Base-by-base conservation (phyloP, 2,888 invertebrate species). In the Fragum sueziense region DNA sequence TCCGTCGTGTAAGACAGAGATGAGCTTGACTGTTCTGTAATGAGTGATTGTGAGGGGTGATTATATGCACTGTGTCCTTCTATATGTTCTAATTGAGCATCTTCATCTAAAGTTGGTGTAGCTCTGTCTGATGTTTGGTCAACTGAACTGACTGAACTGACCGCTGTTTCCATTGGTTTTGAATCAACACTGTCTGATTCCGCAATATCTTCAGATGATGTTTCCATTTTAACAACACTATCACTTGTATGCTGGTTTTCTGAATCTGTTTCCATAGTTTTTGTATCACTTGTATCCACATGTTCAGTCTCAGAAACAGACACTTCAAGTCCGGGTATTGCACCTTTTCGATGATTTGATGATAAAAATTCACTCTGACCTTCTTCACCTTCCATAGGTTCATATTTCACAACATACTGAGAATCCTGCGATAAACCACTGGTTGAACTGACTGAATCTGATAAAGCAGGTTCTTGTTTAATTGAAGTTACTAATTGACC, bases 291-390 rank as follows among this genome's bases (percentile, higher is more conserved):
- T 29, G 29, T 51, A 29, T 69, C 69, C 69, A 69, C 52, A 0
- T 51, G 31, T 69, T 69, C 69, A 27, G 7, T n/a, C 3, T 52
- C 51, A 14, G 52, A 47, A 20, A 47, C 52, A 51, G 69, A 41
- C 7, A 41, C 41, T 25, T 65, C 65, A 25, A 65, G 65, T 1
- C 65, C 65, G 4, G 65, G 65, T 37, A 65, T 65, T 65, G 65
- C 65, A 65, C 65, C 25, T 37, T 65, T 65, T 65, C 41, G 34
- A 65, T 65, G 34, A 9, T 37, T 14, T 20, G 34, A 37, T 20
- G 33, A 34, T n/a, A n/a, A 31, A 34, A 62, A 34, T 14, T 20
- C 25, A 65, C 41, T 25, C 25, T 37, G 34, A 25, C 2, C 9
- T 4, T 41, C 41, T 25, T 22, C 65, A 7, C 9, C 41, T 0